Percentiles rank a stretch among this genome's conserved stretches.
Conservation (phyloP, 2,113 vertebrate species). For the Andinoacara biseriatus region DNA sequence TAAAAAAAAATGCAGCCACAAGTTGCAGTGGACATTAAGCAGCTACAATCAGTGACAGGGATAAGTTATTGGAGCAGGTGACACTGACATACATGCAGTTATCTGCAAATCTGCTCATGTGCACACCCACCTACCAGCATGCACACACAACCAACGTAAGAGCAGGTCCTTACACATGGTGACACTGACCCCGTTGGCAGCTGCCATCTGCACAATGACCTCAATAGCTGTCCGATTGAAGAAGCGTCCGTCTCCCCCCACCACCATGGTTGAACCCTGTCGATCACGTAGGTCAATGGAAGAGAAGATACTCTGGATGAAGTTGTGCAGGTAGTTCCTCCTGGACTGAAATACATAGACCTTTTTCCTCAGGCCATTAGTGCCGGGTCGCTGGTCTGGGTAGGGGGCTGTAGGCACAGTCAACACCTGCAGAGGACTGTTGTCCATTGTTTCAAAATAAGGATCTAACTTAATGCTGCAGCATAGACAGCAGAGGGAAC, state of each 20-base stretch:
- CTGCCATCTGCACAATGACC: constrained; percentile 95
- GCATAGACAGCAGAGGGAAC: constrained; percentile 46
- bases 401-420: constrained; percentile 90
- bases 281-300: constrained; percentile 95
- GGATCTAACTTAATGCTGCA: constrained; percentile 41
- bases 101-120: neutral
- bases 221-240: constrained; percentile 90
- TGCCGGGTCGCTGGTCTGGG: constrained; percentile 89
- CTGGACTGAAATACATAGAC: constrained; percentile 88
- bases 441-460: constrained; percentile 81
- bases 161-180: constrained; percentile 22
- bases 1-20: neutral
- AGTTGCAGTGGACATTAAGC: neutral
- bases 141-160: constrained; percentile 21
- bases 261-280: constrained; percentile 92
- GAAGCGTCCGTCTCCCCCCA: constrained; percentile 96
- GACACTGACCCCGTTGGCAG: constrained; percentile 97
- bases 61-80: neutral
- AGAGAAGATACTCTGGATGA: constrained; percentile 93
- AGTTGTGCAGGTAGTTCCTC: constrained; percentile 93
- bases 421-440: constrained; percentile 86
- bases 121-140: neutral
- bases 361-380: constrained; percentile 87
- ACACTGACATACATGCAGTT: constrained; percentile 9
- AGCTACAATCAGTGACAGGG: neutral